A percentile compares a stretch with the other conserved stretches of the same genome.
Evolutionary conservation across 64 coral and sea anemone species (phyloP).

Genomic region (Catalaphyllia jardinei): DNA sequence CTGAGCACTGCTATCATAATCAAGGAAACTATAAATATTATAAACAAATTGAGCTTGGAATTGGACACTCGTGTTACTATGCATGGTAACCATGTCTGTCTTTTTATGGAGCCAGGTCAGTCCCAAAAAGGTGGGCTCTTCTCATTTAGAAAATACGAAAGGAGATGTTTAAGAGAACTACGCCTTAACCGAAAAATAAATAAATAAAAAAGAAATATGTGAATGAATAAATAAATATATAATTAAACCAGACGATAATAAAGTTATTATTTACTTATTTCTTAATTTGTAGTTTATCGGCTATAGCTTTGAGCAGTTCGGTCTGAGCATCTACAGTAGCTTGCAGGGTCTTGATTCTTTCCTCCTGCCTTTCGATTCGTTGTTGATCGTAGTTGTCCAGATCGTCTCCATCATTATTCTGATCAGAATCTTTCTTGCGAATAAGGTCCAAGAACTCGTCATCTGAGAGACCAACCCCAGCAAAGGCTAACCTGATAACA

Average conservation of each 20-base stretch:
- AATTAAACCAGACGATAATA: too few relatives aligned
- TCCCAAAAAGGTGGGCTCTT: too few relatives aligned
- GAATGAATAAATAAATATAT: not conserved
- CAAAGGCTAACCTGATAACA: conserved; percentile 23
- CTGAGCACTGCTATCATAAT: too few relatives aligned
- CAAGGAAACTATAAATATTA: too few relatives aligned
- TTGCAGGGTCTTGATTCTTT: conserved; percentile 57
- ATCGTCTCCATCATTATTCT: not conserved
- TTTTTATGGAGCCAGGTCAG: too few relatives aligned
- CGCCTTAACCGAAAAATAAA: too few relatives aligned
- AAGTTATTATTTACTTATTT: not conserved
- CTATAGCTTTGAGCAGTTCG: conserved; percentile 51
- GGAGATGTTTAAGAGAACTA: too few relatives aligned
- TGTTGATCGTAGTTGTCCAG: not conserved
- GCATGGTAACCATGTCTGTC: too few relatives aligned
- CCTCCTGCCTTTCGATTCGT: conserved; percentile 18
- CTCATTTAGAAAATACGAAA: too few relatives aligned
- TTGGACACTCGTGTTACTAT: too few relatives aligned
- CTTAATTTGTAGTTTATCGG: conserved; percentile 31
- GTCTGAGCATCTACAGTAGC: conserved; percentile 57
- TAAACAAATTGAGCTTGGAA: too few relatives aligned
- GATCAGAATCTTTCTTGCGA: not conserved
- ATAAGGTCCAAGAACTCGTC: conserved; percentile 16
- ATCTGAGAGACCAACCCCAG: conserved; percentile 40
- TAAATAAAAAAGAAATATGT: not conserved